These are phyloP conservation scores for Ladona fulva DNA, from an alignment of 1,140 invertebrate species.

Conservation along the genomic window DNA sequence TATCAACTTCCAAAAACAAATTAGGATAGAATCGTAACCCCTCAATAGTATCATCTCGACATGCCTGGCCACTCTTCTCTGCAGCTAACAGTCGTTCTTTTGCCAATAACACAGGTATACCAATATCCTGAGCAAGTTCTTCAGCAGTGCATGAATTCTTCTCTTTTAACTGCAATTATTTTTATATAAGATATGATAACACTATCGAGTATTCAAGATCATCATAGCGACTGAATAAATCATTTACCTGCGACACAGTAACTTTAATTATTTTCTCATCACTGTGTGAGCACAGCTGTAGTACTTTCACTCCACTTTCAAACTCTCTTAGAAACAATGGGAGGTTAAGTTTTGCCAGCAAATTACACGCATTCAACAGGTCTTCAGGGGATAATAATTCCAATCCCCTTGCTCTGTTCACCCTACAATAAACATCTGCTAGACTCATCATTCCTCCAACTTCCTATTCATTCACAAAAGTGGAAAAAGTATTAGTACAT, in stretches of 20 bases:
- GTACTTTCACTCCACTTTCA: slow-evolving; percentile 82
- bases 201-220: slow-evolving; percentile 11
- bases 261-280: slow-evolving; percentile 65
- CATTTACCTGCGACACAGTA: slow-evolving; percentile 57
- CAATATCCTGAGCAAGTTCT: slow-evolving; percentile 69
- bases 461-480: too few relatives aligned
- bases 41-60: slow-evolving; percentile 88
- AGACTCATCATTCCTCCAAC: slow-evolving; percentile 93
- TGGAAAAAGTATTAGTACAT: too few relatives aligned
- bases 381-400: slow-evolving; percentile 91
- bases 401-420: slow-evolving; percentile 82
- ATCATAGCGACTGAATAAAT: background rate
- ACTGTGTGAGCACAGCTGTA: slow-evolving; percentile 70
- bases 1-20: slow-evolving; percentile 48
- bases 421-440: slow-evolving; percentile 91
- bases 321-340: slow-evolving; percentile 67
- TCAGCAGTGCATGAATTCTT: slow-evolving; percentile 69
- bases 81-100: slow-evolving; percentile 75
- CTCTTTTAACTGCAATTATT: slow-evolving; percentile 57
- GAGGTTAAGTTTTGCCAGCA: slow-evolving; percentile 47
- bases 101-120: slow-evolving; percentile 80
- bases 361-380: slow-evolving; percentile 79
- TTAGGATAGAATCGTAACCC: slow-evolving; percentile 89
- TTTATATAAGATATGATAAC: slow-evolving; percentile 22
- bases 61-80: slow-evolving; percentile 75